Base-by-base conservation (phyloP, 2,888 invertebrate genomes). In the Thera obeliscata region DNA sequence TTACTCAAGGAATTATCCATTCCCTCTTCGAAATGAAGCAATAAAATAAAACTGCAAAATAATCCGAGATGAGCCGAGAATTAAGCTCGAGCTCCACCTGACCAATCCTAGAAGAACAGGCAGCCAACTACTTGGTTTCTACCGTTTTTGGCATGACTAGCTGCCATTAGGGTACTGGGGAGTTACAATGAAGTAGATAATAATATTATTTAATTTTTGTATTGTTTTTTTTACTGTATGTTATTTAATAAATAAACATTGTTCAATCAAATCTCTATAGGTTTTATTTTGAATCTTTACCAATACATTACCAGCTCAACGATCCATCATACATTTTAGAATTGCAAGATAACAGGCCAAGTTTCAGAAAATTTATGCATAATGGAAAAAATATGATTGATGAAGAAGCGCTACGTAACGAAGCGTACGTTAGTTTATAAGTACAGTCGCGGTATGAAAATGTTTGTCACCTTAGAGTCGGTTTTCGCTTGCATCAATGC, bases 351-450 rank as follows among this genome's bases (percentile, higher is more conserved):
- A 35, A 35, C 43, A 46, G 9, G 9, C 43, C 8, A 46, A 46
- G 43, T 54, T 35, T 54, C 54, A 38, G 55, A 35, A 35, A 55
- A 35, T 35, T 55, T 8, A 55, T 35, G 11, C 36, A 55, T 55
- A 55, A 55, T 55, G 36, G n/a, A n/a, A 55, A 46, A 36, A 36
- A 1, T 22, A 22, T 55, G 55, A 55, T 55, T 55, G 55, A 55
- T 55, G 55, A 55, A 55, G 55, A 11, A 35, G 6, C 8, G n/a
- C n/a, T 54, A 55, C 55, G 3, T 33, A 8, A 33, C 22, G 22
- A 22, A 22, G 22, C 22, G 22, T 22, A 33, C 52, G 33, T 22
- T 7, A 33, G 52, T 33, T 52, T 9, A 52, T 52, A 22, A 22
- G 22, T 22, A 22, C 22, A 22, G 22, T 1, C 22, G 22, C 22